Percentiles rank a stretch among this genome's conserved stretches.
Conservation (phyloP, 2,113 vertebrate species). For the Gymnocephalus cernua region DNA sequence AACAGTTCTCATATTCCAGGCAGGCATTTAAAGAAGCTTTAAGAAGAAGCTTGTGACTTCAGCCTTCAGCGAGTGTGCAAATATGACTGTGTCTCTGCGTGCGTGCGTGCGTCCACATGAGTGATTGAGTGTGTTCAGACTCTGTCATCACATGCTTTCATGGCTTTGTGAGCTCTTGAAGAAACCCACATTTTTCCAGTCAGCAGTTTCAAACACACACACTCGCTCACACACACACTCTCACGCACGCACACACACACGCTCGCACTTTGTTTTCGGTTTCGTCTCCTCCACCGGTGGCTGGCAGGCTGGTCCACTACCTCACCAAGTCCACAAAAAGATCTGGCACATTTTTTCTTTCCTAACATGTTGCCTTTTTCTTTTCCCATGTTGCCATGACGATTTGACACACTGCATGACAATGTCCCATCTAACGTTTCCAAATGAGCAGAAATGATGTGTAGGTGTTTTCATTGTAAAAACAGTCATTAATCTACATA, state of each 20-base stretch:
- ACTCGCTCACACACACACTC: neutral
- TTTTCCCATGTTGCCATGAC: slow-evolving; percentile 73
- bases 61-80: slow-evolving; percentile 52
- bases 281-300: slow-evolving; percentile 51
- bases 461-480: slow-evolving; percentile 28
- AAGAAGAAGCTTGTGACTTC: no score
- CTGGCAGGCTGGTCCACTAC: slow-evolving; percentile 60
- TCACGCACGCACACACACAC: neutral
- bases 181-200: slow-evolving; percentile 76
- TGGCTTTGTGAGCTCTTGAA: slow-evolving; percentile 70
- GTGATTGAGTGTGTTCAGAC: slow-evolving; percentile 68
- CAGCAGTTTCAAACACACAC: slow-evolving; percentile 64
- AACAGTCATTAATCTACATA: slow-evolving; percentile 21
- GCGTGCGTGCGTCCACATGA: slow-evolving; percentile 50
- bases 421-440: slow-evolving; percentile 48
- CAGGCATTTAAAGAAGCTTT: slow-evolving; percentile 69
- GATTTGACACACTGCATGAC: slow-evolving; percentile 62
- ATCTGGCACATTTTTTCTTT: slow-evolving; percentile 39
- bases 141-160: slow-evolving; percentile 76
- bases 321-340: slow-evolving; percentile 63
- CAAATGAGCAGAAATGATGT: slow-evolving; percentile 33
- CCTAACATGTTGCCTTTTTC: slow-evolving; percentile 30
- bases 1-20: slow-evolving; percentile 49
- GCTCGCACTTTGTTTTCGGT: slow-evolving; percentile 51
- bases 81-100: slow-evolving; percentile 12